Percentiles rank a stretch among this genome's conserved stretches.
Conservation (phyloP, 37 sponge, comb jelly and placozoan species). For the Eunapius fragilis region DNA sequence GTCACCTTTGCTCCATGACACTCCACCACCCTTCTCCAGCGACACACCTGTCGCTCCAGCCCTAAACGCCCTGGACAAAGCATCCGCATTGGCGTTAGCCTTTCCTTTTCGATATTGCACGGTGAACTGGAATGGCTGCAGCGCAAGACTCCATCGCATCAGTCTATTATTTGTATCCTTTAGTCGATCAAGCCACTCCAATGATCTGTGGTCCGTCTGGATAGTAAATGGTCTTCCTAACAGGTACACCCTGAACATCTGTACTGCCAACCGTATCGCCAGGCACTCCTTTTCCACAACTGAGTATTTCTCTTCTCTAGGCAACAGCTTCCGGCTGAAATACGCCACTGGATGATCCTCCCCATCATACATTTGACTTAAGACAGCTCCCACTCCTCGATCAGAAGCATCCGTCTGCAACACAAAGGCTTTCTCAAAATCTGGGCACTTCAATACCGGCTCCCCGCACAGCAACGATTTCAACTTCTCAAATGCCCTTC, state of each 20-base stretch:
- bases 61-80: not conserved
- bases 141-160: conserved; percentile 48
- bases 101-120: conserved; percentile 14
- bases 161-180: conserved; percentile 34
- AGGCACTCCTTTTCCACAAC: conserved; percentile 44
- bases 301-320: conserved; percentile 35
- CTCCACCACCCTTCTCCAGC: conserved; percentile 51
- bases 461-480: conserved; percentile 18
- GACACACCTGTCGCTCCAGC: conserved; percentile 6
- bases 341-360: conserved; percentile 44
- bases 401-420: conserved; percentile 62
- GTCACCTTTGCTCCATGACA: conserved; percentile 7
- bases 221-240: conserved; percentile 34
- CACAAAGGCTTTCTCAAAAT: conserved; percentile 18
- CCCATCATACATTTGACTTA: conserved; percentile 35
- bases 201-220: conserved; percentile 34
- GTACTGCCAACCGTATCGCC: conserved; percentile 24
- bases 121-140: no score
- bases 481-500: conserved; percentile 33
- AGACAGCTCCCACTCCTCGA: conserved; percentile 55
- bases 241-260: conserved; percentile 41
- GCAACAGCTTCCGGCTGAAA: conserved; percentile 44
- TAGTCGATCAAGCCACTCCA: conserved; percentile 45
- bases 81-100: not conserved
- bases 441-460: conserved; percentile 37